These are phyloP conservation scores for Nysson spinosus DNA, from an alignment of 2,888 invertebrate species.

Conservation along the genomic window DNA sequence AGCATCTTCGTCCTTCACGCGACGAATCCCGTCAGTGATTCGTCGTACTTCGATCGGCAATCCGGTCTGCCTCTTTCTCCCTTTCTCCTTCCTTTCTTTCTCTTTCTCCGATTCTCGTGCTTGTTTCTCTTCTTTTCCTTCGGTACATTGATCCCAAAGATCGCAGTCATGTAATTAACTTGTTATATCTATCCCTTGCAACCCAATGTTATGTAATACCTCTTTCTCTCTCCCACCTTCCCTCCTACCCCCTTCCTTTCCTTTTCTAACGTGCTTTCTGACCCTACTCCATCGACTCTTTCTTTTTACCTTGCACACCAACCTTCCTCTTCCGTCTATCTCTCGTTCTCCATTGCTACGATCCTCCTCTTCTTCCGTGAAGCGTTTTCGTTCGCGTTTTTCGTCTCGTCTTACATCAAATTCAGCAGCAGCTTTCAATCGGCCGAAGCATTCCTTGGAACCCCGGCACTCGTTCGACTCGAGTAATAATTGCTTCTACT, in stretches of 20 bases:
- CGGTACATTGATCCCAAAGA: constrained; percentile 64
- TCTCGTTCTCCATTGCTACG: constrained; percentile 6
- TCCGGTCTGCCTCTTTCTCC: constrained; percentile 26
- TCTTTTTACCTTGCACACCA: constrained; percentile 3
- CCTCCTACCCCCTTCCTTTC: constrained; percentile 12
- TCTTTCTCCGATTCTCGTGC: constrained; percentile 21
- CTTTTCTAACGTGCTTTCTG: constrained; percentile 9
- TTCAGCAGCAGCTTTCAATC: constrained; percentile 30
- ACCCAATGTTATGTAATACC: constrained; percentile 52
- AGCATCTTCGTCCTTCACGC: constrained; percentile 8
- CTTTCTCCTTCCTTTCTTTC: constrained; percentile 15
- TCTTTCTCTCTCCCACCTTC: constrained; percentile 20
- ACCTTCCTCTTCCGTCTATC: constrained; percentile 20
- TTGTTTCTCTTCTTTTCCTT: constrained; percentile 41
- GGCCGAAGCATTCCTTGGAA: constrained; percentile 15
- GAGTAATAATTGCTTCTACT: no score
- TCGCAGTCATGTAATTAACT: constrained; percentile 65
- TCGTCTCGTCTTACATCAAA: constrained; percentile 17
- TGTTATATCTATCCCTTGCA: constrained; percentile 63
- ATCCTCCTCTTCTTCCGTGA: constrained; percentile 18
- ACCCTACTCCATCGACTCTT: constrained; percentile 3
- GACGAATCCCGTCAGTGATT: constrained; percentile 38
- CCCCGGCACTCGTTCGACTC: not conserved
- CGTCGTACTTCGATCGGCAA: constrained; percentile 34
- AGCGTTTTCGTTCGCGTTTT: constrained; percentile 40